Evolutionary conservation across 2,797 vertebrate species (phyloP), one percentile per base, ranked within the genome.

Genomic region (Lutjanus campechanus): DNA sequence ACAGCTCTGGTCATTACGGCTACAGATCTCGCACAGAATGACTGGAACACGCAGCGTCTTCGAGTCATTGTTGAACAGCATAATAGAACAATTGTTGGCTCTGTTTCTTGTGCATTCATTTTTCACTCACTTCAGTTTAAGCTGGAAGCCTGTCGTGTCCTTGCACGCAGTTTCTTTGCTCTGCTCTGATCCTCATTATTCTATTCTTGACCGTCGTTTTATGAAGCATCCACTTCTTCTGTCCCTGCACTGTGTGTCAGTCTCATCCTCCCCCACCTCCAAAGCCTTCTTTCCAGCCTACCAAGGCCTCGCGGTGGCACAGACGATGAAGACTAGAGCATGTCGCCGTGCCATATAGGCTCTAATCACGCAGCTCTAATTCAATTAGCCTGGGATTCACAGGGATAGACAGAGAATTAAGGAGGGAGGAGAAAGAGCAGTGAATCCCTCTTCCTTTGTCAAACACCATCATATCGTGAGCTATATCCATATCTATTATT

Each of bases 321-420:
- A 60, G 61, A 73, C 40, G 82, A 83, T 50, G 66, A 75, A 60
- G 70, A 58, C 67, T n/a, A 51, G 63, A 70, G 80, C 62, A 61
- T 69, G 72, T 80, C 69, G 15, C 68, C 1, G 65, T 72, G 82
- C 68, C 82, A 43, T 22, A 51, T 50, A 69, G 66, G 25, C 80
- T 83, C 50, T 87, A 89, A 92, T 92, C 88, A 89, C 63, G 41
- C 79, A 89, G 66, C 83, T 86, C 72, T 90, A 90, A 92, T 93
- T 90, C 62, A 90, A 89, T 94, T 93, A 89, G 77, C 65, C 61
- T 56, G 69, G 46, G 63, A 90, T 89, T 90, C 81, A 61, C 60
- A 47, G 66, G 69, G 46, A 73, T 71, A 51, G 73, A 83, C 19
- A 1, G 74, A 82, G 77, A 85, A 76, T 83, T 41, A 76, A 64